Evolutionary conservation across 2,113 vertebrate species (phyloP), one percentile per base, ranked within the genome.

Genomic region (Embiotoca jacksoni): DNA sequence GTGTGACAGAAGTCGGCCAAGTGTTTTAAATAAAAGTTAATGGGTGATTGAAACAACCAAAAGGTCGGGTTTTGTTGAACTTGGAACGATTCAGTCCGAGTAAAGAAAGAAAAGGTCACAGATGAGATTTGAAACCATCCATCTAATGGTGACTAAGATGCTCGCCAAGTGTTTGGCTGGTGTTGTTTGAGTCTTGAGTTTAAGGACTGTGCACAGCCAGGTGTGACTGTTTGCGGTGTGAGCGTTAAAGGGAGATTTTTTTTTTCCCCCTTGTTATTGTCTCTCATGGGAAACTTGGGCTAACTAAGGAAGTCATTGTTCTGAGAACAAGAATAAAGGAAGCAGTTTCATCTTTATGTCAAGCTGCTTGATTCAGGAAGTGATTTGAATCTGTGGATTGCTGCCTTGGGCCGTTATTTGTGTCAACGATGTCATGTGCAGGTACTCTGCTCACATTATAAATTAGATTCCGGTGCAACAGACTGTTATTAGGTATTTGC

Each of bases 171-270:
- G 31, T n/a, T 80, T 8, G 54, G 63, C 74, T 54, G 66, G 81
- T 66, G 62, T 77, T 86, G 78, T 91, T 86, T 90, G 82, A 85
- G 71, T 86, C 46, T 86, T 61, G 71, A 64, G 80, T 78, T 81
- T 71, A 44, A 87, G 58, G 63, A 75, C 84, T 85, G 71, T 89
- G 86, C 75, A 78, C 78, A 92, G 81, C 74, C 77, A 92, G 81
- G 85, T 53, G 76, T 79, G 90, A 89, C 79, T 91, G 83, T 94
- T 93, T 92, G 81, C 84, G 35, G 49, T 84, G 77, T 50, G 74
- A 73, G 71, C 7, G 49, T 81, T 70, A 75, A 78, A 86, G 62
- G 60, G 35, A 66, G 36, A 63, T 59, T 76, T 71, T 58, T 47
- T 62, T 61, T 61, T 68, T n/a, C 16, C n/a, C 46, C 31, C 47